These are phyloP conservation scores for Tortricodes alternella DNA, from an alignment of 2,888 invertebrate genomes.

Conservation along the genomic window DNA sequence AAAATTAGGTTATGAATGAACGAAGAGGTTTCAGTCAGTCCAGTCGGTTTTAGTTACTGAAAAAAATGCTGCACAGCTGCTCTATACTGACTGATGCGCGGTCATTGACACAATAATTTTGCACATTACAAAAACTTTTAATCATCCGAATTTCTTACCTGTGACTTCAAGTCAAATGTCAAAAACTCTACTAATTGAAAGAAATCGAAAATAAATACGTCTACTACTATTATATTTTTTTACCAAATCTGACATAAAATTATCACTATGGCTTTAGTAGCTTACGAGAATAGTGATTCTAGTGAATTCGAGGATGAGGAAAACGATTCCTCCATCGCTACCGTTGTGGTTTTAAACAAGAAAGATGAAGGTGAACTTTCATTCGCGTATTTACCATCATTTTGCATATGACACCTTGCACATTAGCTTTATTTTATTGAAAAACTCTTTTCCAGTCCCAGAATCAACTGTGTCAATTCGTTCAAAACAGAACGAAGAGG, in stretches of 20 bases:
- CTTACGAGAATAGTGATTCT: constrained; percentile 82
- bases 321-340: constrained; percentile 38
- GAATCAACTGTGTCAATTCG: constrained; percentile 31
- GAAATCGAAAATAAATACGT: not conserved
- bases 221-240: not conserved
- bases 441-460: constrained; percentile 20
- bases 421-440: not conserved
- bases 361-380: constrained; percentile 44
- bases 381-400: not conserved
- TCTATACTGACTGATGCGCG: no score
- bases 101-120: no score
- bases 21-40: not conserved
- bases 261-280: constrained; percentile 85
- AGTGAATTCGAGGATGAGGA: constrained; percentile 67
- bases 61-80: not conserved
- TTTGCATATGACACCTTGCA: not conserved
- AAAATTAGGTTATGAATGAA: not conserved
- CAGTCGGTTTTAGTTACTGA: not conserved
- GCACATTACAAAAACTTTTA: not conserved
- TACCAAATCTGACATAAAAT: not conserved
- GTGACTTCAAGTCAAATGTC: not conserved
- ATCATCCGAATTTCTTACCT: not conserved
- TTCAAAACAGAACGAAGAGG: constrained; percentile 2
- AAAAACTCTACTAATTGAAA: not conserved
- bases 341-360: constrained; percentile 45